Evolutionary conservation across 2,888 invertebrate genomes (phyloP), one percentile per base, ranked within the genome.

Genomic region (Athalia cordata): DNA sequence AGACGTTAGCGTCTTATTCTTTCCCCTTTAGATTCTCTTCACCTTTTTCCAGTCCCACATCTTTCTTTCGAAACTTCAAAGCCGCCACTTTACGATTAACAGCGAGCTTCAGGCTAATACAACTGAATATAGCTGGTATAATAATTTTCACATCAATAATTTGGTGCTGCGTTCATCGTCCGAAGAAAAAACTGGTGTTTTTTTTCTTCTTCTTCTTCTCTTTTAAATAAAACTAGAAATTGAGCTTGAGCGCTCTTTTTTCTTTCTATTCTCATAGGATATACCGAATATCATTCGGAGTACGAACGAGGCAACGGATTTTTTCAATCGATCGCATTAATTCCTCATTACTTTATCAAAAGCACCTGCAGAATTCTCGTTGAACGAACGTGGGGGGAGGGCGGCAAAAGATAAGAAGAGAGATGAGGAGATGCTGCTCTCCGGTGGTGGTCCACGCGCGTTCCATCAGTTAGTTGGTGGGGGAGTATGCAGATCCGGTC

Each of bases 401-500:
- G 61, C 52, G 75, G 62, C 45, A 43, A 59, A 64, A 75, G 50
- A 77, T 61, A 68, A 50, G 43, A 15, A 49, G 43, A 49, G n/a
- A 67, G 29, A 29, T 29, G 29, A 29, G 50, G 62, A 61, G 61
- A 67, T 62, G n/a, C 67, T 29, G 29, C 29, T 47, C 77, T 77
- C 62, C 61, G 61, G 77, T n/a, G 68, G 68, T 77, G 67, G 67
- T 70, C 77, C 68, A 77, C 68, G 68, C 77, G 61, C 77, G 49
- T 43, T 59, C 43, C 64, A 55, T 57, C 66, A 11, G 52, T 5
- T 13, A 11, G 52, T 5, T 13, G 50, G 75, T 75, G 64, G 61
- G 68, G 61, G 68, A 61, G 77, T 77, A 68, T 77, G 77, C 77
- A 77, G 77, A 77, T 77, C 68, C 61, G 61, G 13, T 70, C 77